A percentile compares a stretch with the other conserved stretches of the same genome.
Conservation (phyloP, 2,888 invertebrate species). For the Cerastis leucographa region DNA sequence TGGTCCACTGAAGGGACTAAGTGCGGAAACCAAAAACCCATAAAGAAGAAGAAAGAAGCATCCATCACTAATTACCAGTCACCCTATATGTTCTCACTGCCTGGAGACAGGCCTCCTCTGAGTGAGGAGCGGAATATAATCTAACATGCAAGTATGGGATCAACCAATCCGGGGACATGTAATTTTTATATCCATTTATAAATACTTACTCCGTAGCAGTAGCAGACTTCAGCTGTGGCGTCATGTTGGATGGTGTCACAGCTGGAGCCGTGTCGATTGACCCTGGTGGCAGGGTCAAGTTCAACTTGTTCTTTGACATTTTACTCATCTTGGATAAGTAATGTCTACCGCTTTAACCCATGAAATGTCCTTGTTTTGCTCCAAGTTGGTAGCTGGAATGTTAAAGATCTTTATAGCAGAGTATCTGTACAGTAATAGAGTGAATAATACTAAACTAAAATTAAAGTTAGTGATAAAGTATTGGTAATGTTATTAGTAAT, state of each 20-base stretch:
- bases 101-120: neutral
- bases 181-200: neutral
- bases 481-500: neutral
- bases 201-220: constrained; percentile 90
- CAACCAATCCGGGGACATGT: neutral
- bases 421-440: neutral
- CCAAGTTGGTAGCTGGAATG: constrained; percentile 43
- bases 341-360: constrained; percentile 69
- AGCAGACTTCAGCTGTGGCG: constrained; percentile 90
- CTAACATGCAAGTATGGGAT: neutral
- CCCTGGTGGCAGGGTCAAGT: constrained; percentile 97
- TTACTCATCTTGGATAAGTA: constrained; percentile 86
- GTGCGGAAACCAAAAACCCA: too few relatives aligned
- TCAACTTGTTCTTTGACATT: constrained; percentile 98
- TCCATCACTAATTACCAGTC: too few relatives aligned
- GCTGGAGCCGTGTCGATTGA: constrained; percentile 94
- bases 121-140: neutral
- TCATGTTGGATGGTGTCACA: constrained; percentile 91
- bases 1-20: too few relatives aligned
- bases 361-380: constrained; percentile 64
- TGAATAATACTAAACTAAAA: too few relatives aligned
- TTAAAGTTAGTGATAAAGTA: neutral
- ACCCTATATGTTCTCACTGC: neutral
- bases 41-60: too few relatives aligned
- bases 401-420: neutral